These are phyloP conservation scores for Vesta saturnalis DNA, from an alignment of 2,888 invertebrate genomes.

Conservation along the genomic window DNA sequence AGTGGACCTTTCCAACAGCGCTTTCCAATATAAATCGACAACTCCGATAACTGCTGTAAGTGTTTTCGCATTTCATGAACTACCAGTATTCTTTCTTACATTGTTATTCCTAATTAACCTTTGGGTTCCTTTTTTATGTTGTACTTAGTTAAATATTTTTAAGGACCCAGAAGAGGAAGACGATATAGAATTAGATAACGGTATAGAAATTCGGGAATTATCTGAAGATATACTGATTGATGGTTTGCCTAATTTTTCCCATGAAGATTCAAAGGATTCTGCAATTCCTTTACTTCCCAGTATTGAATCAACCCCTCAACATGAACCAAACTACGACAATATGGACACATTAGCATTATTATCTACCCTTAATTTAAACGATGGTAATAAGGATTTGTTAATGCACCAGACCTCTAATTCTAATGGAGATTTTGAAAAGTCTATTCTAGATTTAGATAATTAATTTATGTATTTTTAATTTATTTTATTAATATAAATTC, in stretches of 20 bases:
- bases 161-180: constrained; percentile 68
- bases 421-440: constrained; percentile 10
- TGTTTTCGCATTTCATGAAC: neutral
- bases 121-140: no score
- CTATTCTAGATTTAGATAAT: constrained; percentile 7
- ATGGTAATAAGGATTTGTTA: constrained; percentile 4
- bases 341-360: constrained; percentile 62
- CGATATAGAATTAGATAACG: constrained; percentile 63
- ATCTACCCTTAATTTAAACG: constrained; percentile 57
- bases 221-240: constrained; percentile 28
- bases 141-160: constrained; percentile 14
- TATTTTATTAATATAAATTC: neutral
- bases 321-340: constrained; percentile 59
- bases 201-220: constrained; percentile 55
- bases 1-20: constrained; percentile 91
- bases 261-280: constrained; percentile 14
- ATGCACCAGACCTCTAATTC: neutral
- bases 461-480: neutral
- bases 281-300: constrained; percentile 42
- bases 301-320: constrained; percentile 35
- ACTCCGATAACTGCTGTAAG: constrained; percentile 60
- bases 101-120: no score
- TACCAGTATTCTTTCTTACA: no score
- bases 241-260: constrained; percentile 17
- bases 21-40: constrained; percentile 88